Conservation (phyloP, 1,140 invertebrate genomes). For the Artemia franciscana region DNA sequence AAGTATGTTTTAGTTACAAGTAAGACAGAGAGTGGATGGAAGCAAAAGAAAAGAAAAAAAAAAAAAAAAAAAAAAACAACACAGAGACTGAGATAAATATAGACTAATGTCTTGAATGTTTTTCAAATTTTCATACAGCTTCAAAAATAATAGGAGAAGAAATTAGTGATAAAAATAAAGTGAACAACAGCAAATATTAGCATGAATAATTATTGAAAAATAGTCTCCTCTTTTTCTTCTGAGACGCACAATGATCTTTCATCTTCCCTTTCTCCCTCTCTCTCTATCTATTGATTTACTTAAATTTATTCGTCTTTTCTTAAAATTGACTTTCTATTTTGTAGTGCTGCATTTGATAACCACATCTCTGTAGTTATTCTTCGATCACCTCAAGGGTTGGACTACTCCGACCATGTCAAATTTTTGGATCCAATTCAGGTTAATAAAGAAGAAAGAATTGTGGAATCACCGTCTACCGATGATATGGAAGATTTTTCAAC, state of each 20-base stretch:
- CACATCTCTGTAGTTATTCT: conserved; percentile 69
- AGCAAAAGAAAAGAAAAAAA: too few relatives aligned
- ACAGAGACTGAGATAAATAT: too few relatives aligned
- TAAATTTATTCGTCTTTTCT: too few relatives aligned
- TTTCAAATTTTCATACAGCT: too few relatives aligned
- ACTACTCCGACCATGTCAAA: conserved; percentile 30
- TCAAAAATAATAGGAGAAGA: not conserved
- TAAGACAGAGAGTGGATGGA: too few relatives aligned
- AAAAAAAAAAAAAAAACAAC: too few relatives aligned
- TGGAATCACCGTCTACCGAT: not conserved
- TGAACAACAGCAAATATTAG: not conserved
- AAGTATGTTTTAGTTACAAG: too few relatives aligned
- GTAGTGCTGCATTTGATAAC: conserved; percentile 72
- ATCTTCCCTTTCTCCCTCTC: too few relatives aligned
- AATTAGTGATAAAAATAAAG: not conserved
- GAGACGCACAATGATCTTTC: too few relatives aligned
- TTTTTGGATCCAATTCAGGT: not conserved
- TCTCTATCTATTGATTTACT: too few relatives aligned
- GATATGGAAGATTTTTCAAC: not conserved
- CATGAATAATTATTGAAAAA: not conserved
- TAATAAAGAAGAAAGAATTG: not conserved
- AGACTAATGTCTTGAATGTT: too few relatives aligned
- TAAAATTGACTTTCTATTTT: too few relatives aligned
- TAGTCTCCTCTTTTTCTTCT: conserved; percentile 10
- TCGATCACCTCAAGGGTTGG: conserved; percentile 51